Conservation (phyloP, 2,888 invertebrate genomes). For the Synergus gifuensis region DNA sequence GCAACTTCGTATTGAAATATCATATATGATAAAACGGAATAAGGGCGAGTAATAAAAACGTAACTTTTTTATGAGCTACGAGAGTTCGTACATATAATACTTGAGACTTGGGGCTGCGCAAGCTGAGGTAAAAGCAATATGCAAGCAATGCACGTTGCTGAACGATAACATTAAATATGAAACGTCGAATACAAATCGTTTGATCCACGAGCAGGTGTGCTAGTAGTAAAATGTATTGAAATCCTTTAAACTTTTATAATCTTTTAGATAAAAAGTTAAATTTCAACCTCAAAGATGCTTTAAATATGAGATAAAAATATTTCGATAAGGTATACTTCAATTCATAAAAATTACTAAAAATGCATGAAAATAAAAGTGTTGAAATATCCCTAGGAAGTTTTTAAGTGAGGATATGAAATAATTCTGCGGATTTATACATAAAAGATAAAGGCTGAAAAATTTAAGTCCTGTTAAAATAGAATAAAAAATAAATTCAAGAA, state of each 20-base stretch:
- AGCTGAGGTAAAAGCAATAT: conserved; percentile 7
- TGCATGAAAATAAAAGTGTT: no score
- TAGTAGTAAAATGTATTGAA: neutral
- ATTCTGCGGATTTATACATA: no score
- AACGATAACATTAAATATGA: conserved; percentile 3
- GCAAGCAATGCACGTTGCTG: conserved; percentile 4
- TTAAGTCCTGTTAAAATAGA: neutral
- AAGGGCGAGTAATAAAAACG: neutral
- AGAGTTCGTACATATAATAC: neutral
- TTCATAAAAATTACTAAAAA: neutral
- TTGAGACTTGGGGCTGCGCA: neutral
- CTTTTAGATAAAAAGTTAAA: neutral
- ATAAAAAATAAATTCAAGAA: neutral
- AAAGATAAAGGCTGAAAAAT: neutral
- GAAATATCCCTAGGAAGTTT: no score
- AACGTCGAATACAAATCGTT: neutral
- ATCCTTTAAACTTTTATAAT: neutral
- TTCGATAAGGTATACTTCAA: no score
- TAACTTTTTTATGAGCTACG: neutral
- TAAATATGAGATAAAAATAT: neutral
- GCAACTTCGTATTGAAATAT: neutral
- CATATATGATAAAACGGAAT: neutral
- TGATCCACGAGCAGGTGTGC: conserved; percentile 3
- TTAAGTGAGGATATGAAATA: no score
- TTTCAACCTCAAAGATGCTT: neutral